Evolutionary conservation across 2,888 invertebrate genomes (phyloP), one percentile per base, ranked within the genome.

Genomic region (Tricholauxania praeusta): DNA sequence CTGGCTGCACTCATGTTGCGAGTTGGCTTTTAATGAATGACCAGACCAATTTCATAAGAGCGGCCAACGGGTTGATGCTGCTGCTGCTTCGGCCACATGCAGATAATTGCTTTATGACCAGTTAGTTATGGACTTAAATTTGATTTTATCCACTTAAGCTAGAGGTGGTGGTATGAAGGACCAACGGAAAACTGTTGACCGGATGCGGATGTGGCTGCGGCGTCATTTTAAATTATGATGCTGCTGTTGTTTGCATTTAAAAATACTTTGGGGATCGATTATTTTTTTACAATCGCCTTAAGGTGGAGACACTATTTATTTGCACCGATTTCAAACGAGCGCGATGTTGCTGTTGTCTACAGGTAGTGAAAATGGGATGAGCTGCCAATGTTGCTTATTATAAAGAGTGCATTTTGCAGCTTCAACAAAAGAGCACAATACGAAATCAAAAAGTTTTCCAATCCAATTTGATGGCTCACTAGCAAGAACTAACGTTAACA

Each of bases 101-200:
- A 84, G 85, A 85, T 85, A 85, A 85, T 85, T 85, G 85, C 85
- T 85, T 86, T 86, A 85, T 84, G 84, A 84, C 82, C 80, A 82
- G 81, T 64, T 82, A 82, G 84, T 85, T 85, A 83, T 82, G 82
- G 80, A 80, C 81, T 84, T 80, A 80, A 84, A 83, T 83, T 81
- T 80, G 81, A 83, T 83, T 82, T 81, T 79, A 78, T 73, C 72
- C 68, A 72, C 72, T 74, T 62, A 49, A 22, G 28, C 51, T 53
- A 28, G 39, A 28, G 62, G 15, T 4, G 62, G 15, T 4, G 49
- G 55, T 52, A 53, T 12, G 28, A 10, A 17, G 48, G 64, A 28
- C 47, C 14, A 28, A 15, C 19, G 3, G 63, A 51, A 52, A 19
- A 48, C 6, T 32, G 52, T 17, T 22, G n/a, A 39, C 51, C 47